Base-by-base conservation (phyloP, 2,797 vertebrate species). In the Cirrhinus molitorella region DNA sequence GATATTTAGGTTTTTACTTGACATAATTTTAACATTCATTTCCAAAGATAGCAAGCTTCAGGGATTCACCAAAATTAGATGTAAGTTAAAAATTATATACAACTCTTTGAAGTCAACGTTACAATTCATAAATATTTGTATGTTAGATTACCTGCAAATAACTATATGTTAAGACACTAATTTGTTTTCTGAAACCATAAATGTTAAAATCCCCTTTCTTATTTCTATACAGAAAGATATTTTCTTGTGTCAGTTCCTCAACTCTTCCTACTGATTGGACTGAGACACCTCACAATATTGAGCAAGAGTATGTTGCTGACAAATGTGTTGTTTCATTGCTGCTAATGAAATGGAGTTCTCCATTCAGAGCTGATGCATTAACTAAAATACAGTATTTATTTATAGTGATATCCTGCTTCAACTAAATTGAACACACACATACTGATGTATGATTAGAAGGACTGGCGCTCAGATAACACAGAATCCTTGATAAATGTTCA, bases 381-480 rank as follows among this genome's bases (percentile, higher is more conserved):
- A 40, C 31, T 55, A 14, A 47, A 49, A 63, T 70, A 21, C 17
- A 51, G 14, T 34, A 28, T 17, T 34, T 43, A 43, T 43, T 43
- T 43, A 43, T 10, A 13, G 23, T 71, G 17, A 47, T 34, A 8
- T 53, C 17, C 10, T 51, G 25, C 65, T 57, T 51, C 31, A 68
- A 70, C 51, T 2, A 76, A 59, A 57, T 2, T 19, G 40, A 43
- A 77, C 55, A 13, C 31, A 75, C 34, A n/a, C 23, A 16, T 40
- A 17, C 55, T 70, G 23, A 83, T 49, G 49, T 17, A 11, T 61
- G 63, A 45, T 77, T 40, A 70, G 43, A 67, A 67, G 12, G 16
- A 45, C 47, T 34, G 40, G 81, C 12, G 37, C 57, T 71, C 63
- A 72, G 86, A 85, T 81, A 77, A 81, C 76, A 59, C 80, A 63